Percentiles rank a stretch among this genome's conserved stretches.
Conservation (phyloP, 2,888 invertebrate genomes). For the Ectemnius cavifrons region DNA sequence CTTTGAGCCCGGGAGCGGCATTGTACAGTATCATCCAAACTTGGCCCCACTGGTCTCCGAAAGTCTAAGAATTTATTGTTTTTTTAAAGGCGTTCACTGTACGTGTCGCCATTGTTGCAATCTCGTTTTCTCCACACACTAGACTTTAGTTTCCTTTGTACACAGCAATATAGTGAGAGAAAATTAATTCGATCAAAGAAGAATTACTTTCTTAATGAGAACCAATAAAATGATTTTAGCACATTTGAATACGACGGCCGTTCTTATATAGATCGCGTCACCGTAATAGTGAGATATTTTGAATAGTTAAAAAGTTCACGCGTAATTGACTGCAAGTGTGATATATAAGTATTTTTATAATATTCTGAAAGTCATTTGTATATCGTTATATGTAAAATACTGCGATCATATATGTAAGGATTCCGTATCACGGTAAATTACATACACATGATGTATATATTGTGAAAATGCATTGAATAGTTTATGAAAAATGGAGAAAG, state of each 20-base stretch:
- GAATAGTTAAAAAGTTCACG: constrained; percentile 9
- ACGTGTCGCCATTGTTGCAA: too few species aligned
- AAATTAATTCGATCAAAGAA: too few species aligned
- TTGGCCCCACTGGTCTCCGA: constrained; percentile 83
- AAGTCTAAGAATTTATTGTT: constrained; percentile 21
- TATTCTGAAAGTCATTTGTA: constrained; percentile 12
- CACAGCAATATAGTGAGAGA: too few species aligned
- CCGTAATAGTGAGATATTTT: constrained; percentile 17
- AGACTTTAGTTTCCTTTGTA: too few species aligned
- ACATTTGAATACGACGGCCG: too few species aligned
- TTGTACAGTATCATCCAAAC: constrained; percentile 83
- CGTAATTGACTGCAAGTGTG: constrained; percentile 16
- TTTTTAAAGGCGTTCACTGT: not conserved
- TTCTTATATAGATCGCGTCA: too few species aligned
- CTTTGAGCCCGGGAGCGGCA: constrained; percentile 84
- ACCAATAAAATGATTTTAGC: too few species aligned
- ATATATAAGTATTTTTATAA: constrained; percentile 23
- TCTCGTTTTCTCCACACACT: too few species aligned
- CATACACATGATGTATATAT: constrained; percentile 1
- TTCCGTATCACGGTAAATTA: not conserved
- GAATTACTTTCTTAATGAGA: too few species aligned
- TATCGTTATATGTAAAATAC: constrained; percentile 3
- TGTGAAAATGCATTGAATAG: constrained; percentile 7
- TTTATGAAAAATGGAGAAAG: too few species aligned
- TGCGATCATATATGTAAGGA: constrained; percentile 18